Evolutionary conservation across 2,113 vertebrate species (phyloP), one percentile per base, ranked within the genome.

Genomic region (Micromys minutus): DNA sequence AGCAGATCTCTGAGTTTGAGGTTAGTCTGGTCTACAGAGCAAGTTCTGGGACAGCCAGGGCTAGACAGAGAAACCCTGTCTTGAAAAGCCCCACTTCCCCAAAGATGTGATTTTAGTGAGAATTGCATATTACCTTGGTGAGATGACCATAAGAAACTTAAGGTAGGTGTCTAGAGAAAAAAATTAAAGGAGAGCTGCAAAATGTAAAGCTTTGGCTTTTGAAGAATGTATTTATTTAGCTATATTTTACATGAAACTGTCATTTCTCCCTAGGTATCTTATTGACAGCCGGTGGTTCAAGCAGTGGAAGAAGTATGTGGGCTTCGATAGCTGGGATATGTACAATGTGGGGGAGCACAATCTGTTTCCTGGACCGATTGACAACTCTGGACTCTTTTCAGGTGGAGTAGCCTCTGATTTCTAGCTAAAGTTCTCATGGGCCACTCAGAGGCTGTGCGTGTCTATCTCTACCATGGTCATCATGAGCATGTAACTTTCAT

Each of bases 301-400:
- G 95, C 99, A 99, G 88, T 99, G 99, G 99, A 99, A 99, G 98
- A 99, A 99, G 90, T 99, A 99, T 92, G 99, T 99, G 96, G 99
- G 99, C 55, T 99, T 99, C 77, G 99, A 99, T 98, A 99, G 98
- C 97, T 99, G 99, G 99, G 99, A 99, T 89, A 98, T 99, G 99
- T 99, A 99, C 97, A 99, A 98, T 85, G 99, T 99, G 79, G 99
- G 99, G 13, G 99, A 99, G 75, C 99, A 98, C 47, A 98, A 97
- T 88, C 98, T 99, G 10, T 99, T 98, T 92, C 99, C 99, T 7
- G 99, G 99, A 95, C 99, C 99, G 0, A 98, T 99, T 80, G 99
- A 99, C 97, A 99, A 99, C 98, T 99, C 99, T 5, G 99, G 99
- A 55, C 98, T 99, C n/a, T 99, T 99, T 94, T 97, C 98, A 98